Conservation (phyloP, 2,113 vertebrate genomes). For the Desmodus rotundus region DNA sequence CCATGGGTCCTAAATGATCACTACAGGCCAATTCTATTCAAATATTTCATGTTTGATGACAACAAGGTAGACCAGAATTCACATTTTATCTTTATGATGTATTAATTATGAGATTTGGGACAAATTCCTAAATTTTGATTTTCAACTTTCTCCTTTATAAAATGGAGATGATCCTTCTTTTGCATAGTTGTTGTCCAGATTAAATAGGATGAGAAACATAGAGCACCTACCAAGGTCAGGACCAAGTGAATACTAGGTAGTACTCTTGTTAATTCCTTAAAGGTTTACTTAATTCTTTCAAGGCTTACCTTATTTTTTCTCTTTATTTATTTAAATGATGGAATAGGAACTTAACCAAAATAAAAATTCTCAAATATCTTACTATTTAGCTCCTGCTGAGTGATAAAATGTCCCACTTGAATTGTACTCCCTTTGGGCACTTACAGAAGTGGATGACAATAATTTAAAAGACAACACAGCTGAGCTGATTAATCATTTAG, state of each 20-base stretch:
- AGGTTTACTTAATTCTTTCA: not conserved
- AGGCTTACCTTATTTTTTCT: not conserved
- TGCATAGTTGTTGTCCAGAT: not conserved
- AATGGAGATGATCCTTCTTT: not conserved
- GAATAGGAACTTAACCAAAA: not conserved
- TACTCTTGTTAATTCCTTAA: not conserved
- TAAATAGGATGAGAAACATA: not conserved
- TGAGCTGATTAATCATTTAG: conserved; percentile 55
- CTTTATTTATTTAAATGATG: not conserved
- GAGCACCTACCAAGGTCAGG: not conserved
- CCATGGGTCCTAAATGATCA: not conserved
- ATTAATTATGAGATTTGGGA: not conserved
- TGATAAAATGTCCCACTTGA: conserved; percentile 8
- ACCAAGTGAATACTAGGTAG: not conserved
- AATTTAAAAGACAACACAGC: conserved; percentile 54
- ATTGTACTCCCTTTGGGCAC: conserved; percentile 47
- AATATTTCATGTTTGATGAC: not conserved
- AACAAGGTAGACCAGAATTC: not conserved
- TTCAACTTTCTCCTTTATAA: not conserved
- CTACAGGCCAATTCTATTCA: not conserved
- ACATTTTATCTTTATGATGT: not conserved
- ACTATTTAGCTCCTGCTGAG: not conserved
- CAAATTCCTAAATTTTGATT: not conserved
- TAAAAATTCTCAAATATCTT: not conserved
- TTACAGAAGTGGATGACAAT: conserved; percentile 54